Conservation (phyloP, 2,797 vertebrate species). For the Tapera naevia region DNA sequence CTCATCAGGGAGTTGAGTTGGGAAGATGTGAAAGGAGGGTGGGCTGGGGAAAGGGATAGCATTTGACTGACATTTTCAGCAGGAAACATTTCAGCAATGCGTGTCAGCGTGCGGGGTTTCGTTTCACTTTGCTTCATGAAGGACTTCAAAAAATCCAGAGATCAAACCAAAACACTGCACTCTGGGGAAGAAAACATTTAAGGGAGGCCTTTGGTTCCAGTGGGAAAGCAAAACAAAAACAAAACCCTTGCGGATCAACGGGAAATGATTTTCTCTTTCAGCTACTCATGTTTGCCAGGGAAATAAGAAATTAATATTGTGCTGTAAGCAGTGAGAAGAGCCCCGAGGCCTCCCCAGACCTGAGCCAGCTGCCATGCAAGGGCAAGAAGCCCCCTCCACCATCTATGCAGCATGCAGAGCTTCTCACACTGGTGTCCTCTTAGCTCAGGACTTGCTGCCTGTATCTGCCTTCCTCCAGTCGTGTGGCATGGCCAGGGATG, state of each 20-base stretch:
- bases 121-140: neutral
- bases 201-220: neutral
- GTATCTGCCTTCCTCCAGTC: rapidly evolving
- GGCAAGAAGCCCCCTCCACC: neutral
- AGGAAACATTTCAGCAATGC: neutral
- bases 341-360: neutral
- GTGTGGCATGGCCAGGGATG: rapidly evolving
- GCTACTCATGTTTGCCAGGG: neutral
- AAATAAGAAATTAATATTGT: neutral
- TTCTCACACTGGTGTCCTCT: rapidly evolving
- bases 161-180: neutral
- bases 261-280: neutral
- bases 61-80: neutral
- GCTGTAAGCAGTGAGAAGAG: neutral
- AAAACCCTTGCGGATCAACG: neutral
- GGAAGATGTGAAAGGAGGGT: neutral
- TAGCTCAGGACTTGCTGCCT: neutral
- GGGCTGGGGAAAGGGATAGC: neutral
- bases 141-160: neutral
- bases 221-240: neutral
- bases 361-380: rapidly evolving
- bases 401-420: neutral
- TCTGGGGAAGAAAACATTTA: neutral
- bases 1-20: neutral
- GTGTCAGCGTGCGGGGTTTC: rapidly evolving